These are phyloP conservation scores for Chloroclysta siterata DNA, from an alignment of 2,888 invertebrate genomes.

Conservation along the genomic window DNA sequence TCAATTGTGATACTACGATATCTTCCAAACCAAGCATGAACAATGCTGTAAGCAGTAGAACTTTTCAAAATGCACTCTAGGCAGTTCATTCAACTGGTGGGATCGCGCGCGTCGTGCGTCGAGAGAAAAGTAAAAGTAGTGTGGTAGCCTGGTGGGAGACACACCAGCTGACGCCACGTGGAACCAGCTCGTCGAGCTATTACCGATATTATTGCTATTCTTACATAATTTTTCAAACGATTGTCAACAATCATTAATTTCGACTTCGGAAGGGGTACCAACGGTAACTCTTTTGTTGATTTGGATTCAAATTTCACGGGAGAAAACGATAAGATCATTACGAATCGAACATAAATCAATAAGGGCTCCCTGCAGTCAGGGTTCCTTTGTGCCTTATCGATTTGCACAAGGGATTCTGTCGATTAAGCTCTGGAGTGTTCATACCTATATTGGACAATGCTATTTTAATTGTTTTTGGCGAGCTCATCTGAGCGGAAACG, in stretches of 20 bases:
- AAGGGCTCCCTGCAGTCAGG: slow-evolving; percentile 62
- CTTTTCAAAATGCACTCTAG: slow-evolving; percentile 35
- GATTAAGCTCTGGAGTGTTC: slow-evolving; percentile 59
- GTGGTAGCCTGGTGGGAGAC: slow-evolving; percentile 51
- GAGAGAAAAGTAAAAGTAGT: slow-evolving; percentile 81
- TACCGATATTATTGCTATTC: slow-evolving; percentile 41
- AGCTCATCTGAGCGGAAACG: slow-evolving; percentile 64
- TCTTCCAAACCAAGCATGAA: not conserved
- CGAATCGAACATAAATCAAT: slow-evolving; percentile 64
- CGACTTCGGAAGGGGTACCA: slow-evolving; percentile 41
- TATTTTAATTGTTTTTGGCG: slow-evolving; percentile 71
- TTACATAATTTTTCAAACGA: slow-evolving; percentile 51
- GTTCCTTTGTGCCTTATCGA: slow-evolving; percentile 54
- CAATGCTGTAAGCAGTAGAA: slow-evolving; percentile 9
- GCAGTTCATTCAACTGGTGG: slow-evolving; percentile 43
- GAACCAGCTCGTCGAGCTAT: slow-evolving; percentile 39
- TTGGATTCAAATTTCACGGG: slow-evolving; percentile 54
- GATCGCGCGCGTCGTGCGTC: slow-evolving; percentile 44
- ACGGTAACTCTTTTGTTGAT: slow-evolving; percentile 70
- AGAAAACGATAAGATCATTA: slow-evolving; percentile 78
- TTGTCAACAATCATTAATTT: slow-evolving; percentile 37
- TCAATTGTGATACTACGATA: not conserved
- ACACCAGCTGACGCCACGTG: slow-evolving; percentile 55
- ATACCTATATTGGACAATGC: slow-evolving; percentile 69
- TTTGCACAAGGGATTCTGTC: slow-evolving; percentile 53